These are phyloP conservation scores for Zele albiditarsus DNA, from an alignment of 2,888 invertebrate species.

Conservation along the genomic window DNA sequence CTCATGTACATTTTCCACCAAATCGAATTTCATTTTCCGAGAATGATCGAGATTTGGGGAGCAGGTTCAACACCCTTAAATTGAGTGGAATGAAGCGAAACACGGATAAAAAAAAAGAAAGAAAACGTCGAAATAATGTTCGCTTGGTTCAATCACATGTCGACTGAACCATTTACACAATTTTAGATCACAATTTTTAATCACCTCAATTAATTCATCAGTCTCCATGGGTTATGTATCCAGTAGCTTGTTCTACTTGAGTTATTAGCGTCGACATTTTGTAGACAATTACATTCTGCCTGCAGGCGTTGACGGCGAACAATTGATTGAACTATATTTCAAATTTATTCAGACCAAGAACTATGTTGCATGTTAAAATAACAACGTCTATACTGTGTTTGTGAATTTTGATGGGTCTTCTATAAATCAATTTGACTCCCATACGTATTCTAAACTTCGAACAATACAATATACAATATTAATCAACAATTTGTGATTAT, in stretches of 20 bases:
- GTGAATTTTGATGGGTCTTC: neutral
- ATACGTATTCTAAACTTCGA: no score
- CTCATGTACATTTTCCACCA: slow-evolving; percentile 27
- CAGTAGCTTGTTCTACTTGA: no score
- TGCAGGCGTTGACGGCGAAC: neutral
- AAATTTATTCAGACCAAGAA: neutral
- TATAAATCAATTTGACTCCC: neutral
- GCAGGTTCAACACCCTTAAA: neutral
- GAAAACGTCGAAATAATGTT: no score
- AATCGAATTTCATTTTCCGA: slow-evolving; percentile 32
- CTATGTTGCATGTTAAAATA: no score
- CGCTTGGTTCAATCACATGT: no score
- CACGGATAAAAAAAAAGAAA: neutral
- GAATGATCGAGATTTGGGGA: slow-evolving; percentile 30
- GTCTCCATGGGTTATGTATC: no score
- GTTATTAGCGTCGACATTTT: no score
- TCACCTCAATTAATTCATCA: no score
- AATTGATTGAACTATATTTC: neutral
- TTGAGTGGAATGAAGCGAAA: neutral
- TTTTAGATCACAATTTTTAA: no score
- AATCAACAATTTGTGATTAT: neutral
- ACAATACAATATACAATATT: neutral
- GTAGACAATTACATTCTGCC: no score
- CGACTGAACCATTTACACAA: no score
- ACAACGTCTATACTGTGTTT: neutral